Percentiles rank a stretch among this genome's conserved stretches.
Conservation (phyloP, 2,888 invertebrate genomes). For the Idaea straminata region DNA sequence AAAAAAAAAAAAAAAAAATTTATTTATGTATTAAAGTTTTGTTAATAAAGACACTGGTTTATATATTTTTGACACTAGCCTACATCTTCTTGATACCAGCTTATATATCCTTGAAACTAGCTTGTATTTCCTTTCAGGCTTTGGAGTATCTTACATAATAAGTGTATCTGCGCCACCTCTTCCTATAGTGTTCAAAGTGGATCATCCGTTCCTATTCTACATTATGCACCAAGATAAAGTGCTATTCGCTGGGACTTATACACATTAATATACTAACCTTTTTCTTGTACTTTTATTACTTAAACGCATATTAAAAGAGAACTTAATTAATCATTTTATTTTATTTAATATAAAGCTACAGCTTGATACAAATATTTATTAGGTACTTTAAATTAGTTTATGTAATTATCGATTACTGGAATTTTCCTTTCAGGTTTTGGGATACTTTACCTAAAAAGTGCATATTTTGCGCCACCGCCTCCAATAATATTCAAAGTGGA, state of each 20-base stretch:
- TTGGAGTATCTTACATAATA: not conserved
- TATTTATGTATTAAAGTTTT: no score
- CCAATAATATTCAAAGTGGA: conserved; percentile 26
- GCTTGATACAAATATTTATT: no score
- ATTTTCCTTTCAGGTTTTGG: not conserved
- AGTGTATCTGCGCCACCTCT: conserved; percentile 10
- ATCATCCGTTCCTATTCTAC: conserved; percentile 29
- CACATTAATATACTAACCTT: conserved; percentile 10
- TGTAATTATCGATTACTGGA: no score
- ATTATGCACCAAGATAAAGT: conserved; percentile 31
- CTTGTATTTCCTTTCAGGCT: not conserved
- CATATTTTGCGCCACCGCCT: conserved; percentile 8
- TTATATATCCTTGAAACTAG: not conserved
- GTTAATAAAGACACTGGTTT: no score
- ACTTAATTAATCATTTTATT: no score
- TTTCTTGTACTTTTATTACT: no score
- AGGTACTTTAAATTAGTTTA: no score
- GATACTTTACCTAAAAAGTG: not conserved
- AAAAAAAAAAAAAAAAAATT: no score
- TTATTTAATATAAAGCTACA: no score
- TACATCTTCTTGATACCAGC: no score
- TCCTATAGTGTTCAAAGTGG: conserved; percentile 24
- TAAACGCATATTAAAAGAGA: no score
- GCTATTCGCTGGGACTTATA: conserved; percentile 32
- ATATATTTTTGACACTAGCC: no score